These are phyloP conservation scores for Spizaetus ornatus DNA, from an alignment of 2,113 vertebrate genomes.

Conservation along the genomic window DNA sequence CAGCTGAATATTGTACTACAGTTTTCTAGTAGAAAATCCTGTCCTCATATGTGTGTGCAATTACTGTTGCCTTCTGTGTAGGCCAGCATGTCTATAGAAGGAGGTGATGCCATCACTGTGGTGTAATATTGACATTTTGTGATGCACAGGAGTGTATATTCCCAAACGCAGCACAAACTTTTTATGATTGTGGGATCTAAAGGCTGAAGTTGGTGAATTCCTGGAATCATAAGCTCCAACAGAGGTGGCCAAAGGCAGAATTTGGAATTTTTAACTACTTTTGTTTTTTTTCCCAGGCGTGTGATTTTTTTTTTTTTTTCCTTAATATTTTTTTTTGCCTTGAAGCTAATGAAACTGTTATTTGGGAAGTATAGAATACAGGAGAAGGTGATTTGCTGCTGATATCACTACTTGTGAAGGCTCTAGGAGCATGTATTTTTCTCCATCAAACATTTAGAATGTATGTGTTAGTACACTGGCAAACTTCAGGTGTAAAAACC, in stretches of 20 bases:
- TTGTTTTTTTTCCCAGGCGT: accelerated
- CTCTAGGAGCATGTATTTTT: background rate
- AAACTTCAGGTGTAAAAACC: background rate
- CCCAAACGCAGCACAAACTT: background rate
- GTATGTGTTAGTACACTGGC: background rate
- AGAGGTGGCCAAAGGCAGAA: background rate
- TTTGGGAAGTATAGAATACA: background rate
- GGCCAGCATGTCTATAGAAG: background rate
- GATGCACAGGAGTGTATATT: background rate
- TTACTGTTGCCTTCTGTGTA: background rate
- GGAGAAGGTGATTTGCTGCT: background rate
- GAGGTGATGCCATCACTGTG: background rate
- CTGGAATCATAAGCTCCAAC: background rate
- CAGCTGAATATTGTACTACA: background rate
- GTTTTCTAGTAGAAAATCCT: background rate
- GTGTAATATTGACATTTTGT: background rate
- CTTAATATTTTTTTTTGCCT: background rate
- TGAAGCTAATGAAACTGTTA: background rate
- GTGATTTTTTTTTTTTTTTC: too few species aligned
- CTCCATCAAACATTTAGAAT: background rate
- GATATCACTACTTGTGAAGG: background rate
- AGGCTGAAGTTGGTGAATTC: background rate
- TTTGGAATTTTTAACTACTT: background rate
- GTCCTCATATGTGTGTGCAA: background rate
- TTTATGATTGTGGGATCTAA: background rate